Base-by-base conservation (phyloP, 2,113 vertebrate species). In the Pelvicachromis taeniatus region DNA sequence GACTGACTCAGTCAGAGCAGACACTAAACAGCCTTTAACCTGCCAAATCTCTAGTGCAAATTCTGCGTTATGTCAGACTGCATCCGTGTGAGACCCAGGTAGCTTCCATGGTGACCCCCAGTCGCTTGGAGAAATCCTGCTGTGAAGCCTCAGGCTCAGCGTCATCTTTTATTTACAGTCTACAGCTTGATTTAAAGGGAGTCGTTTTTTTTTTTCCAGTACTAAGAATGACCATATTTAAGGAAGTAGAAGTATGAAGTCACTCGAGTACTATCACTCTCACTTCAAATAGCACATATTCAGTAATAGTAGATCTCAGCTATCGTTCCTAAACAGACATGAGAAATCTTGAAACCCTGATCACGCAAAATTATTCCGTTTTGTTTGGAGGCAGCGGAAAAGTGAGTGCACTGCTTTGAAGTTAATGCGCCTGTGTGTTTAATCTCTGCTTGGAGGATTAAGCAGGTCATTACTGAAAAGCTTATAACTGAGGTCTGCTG, bases 401-500 rank as follows among this genome's bases (percentile, higher is more conserved):
- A 92, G 77, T 78, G 63, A 93, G 87, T 88, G 92, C 94, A 95
- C 93, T 91, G 91, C 93, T 94, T 90, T 94, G 87, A 92, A 91
- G 87, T 90, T 94, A 95, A 95, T 92, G 88, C 58, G 80, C 83
- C 86, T 90, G 88, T 93, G 88, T 91, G 93, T 89, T 95, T 94
- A 91, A 94, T 93, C 91, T 82, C 79, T 19, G 78, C 84, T 89
- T 78, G 75, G 35, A 85, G 89, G 96, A 95, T 95, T 95, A 95
- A 79, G 78, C 86, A 92, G 88, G 94, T 94, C 95, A 95, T 96
- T 96, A 94, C 92, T 79, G 92, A 91, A 94, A 93, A 92, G 93
- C 92, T 94, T 95, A 88, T 77, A 87, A 91, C 93, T 88, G 73
- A 87, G 77, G 85, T 80, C 93, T 90, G 83, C 83, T 80, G 87